Conservation (phyloP, 2,888 invertebrate genomes). For the Napeogenes sylphis region DNA sequence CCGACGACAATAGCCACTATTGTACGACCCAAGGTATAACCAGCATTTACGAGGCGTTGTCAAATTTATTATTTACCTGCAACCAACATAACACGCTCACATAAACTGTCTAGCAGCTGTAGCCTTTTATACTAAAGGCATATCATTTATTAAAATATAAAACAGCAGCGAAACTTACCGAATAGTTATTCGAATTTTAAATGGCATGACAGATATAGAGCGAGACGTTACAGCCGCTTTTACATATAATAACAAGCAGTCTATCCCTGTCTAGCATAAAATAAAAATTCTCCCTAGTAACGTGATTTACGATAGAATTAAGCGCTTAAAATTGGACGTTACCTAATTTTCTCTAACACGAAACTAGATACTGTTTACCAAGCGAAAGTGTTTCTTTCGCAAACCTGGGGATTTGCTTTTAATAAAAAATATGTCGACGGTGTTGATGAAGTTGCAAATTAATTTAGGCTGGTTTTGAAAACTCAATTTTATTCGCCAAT, state of each 20-base stretch:
- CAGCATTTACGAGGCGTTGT: constrained; percentile 28
- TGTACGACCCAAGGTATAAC: constrained; percentile 24
- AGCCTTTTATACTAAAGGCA: background rate
- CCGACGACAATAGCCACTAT: constrained; percentile 30
- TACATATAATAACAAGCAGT: no score
- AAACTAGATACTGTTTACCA: constrained; percentile 39
- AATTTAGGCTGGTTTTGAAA: constrained; percentile 71
- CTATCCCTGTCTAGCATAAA: background rate
- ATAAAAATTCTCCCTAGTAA: constrained; percentile 15
- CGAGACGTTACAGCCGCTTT: no score
- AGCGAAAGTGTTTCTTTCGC: constrained; percentile 31
- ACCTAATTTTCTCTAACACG: constrained; percentile 23
- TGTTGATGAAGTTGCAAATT: constrained; percentile 74
- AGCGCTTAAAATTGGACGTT: constrained; percentile 19
- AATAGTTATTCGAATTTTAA: background rate
- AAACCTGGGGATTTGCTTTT: constrained; percentile 57
- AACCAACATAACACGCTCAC: constrained; percentile 18
- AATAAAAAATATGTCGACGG: constrained; percentile 66
- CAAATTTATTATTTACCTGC: constrained; percentile 34
- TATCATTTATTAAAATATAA: background rate
- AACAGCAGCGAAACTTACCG: background rate
- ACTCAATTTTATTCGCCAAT: constrained; percentile 75
- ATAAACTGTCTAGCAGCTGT: constrained; percentile 6
- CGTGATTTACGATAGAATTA: constrained; percentile 19
- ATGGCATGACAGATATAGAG: background rate